Base-by-base conservation (phyloP, 2,797 vertebrate genomes). In the Sphenodon punctatus region DNA sequence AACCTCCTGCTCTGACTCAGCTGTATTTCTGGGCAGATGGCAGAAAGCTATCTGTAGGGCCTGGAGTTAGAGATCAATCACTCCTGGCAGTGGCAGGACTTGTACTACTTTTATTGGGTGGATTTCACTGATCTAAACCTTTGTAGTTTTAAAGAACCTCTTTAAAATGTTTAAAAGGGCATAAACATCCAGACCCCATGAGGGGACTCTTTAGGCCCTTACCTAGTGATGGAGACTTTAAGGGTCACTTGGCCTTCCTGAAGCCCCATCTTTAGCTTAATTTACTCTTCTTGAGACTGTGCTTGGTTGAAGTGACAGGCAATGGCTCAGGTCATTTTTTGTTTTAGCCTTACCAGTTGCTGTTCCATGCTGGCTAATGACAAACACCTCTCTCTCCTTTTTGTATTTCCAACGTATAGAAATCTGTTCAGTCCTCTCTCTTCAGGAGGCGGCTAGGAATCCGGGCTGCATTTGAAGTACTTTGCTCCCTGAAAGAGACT, bases 381-480 rank as follows among this genome's bases (percentile, higher is more conserved):
- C n/a, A n/a, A n/a, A n/a, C n/a, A 78, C 38, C 67, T 64, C 34
- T 51, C 86, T 34, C 58, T 67, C 41, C 14, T 75, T 25, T n/a
- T 16, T 77, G 30, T 59, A 80, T 17, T 53, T 27, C 69, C 66
- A 2, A 51, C 75, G 23, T 91, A 45, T 86, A 99, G 98, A 97
- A 98, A 94, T 98, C 98, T 0, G 95, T 99, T 30, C 98, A 99
- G 90, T 96, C 98, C 0, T 99, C 98, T 1, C 96, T 99, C 86
- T 95, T 98, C 66, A 96, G 98, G 88, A 96, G 98, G 49, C 93
- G 97, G 14, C 91, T 99, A 76, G 98, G 98, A 22, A 97, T 97
- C 84, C 94, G 97, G 56, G 98, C 98, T 13, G 98, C 98, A 0
- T 99, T 97, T 66, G 96, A 98, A 90, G 97, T 99, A 63, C 96